Conservation (phyloP, 2,888 invertebrate species). For the Odontothrips loti region DNA sequence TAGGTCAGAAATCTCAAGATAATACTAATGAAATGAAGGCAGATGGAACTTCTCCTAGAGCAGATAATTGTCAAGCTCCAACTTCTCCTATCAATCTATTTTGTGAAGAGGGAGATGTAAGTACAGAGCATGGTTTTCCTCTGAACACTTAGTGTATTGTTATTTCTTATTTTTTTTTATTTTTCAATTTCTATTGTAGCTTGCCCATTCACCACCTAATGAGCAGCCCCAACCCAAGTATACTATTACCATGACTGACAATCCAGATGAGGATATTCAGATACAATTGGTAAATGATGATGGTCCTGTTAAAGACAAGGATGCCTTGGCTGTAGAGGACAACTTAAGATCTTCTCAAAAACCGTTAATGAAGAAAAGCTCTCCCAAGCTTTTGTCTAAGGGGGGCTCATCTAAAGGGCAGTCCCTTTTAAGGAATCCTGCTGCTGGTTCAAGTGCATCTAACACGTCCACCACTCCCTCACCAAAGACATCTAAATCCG, state of each 20-base stretch:
- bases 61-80: not conserved
- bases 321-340: too few species aligned
- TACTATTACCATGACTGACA: not conserved
- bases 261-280: slow-evolving; percentile 9
- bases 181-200: not conserved
- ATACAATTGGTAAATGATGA: not conserved
- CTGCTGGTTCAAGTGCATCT: not conserved
- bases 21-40: not conserved
- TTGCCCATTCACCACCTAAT: slow-evolving; percentile 2
- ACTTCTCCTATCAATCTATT: not conserved
- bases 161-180: not conserved
- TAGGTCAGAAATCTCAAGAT: not conserved
- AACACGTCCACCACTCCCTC: not conserved
- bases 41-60: too few species aligned
- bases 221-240: not conserved
- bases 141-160: not conserved
- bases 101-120: not conserved
- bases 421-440: slow-evolving; percentile 12
- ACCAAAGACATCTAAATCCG: not conserved
- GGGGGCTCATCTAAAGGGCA: not conserved
- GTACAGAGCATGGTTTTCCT: not conserved
- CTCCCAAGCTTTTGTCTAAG: not conserved
- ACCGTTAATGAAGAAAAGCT: not conserved
- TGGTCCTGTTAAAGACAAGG: not conserved
- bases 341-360: not conserved